Conservation (phyloP, 2,797 vertebrate species). For the Acanthurus tractus region DNA sequence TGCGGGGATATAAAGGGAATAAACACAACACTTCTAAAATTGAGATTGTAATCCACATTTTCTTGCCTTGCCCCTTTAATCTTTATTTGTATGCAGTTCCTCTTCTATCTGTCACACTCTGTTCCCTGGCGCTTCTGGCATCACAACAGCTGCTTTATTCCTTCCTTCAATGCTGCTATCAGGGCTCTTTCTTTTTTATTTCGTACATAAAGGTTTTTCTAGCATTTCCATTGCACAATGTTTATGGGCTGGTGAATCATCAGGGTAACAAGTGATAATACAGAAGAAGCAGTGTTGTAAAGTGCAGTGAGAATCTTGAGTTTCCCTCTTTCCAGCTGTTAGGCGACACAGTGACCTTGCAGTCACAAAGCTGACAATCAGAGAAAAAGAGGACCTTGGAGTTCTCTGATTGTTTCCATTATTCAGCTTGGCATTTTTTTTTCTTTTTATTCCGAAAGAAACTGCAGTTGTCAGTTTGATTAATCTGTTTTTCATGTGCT, state of each 20-base stretch:
- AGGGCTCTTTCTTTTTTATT: conserved; percentile 13
- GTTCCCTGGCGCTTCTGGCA: background rate
- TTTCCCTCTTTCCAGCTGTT: background rate
- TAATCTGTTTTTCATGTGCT: background rate
- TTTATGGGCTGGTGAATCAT: conserved; percentile 36
- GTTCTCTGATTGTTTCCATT: conserved; percentile 19
- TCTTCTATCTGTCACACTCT: conserved; percentile 13
- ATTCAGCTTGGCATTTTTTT: background rate
- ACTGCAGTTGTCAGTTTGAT: too few relatives aligned
- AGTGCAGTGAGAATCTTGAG: conserved; percentile 15
- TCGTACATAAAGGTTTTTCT: conserved; percentile 18
- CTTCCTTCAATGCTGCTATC: conserved; percentile 9
- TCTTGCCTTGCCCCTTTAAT: background rate
- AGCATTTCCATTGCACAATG: conserved; percentile 37
- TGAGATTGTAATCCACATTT: background rate
- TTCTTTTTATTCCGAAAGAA: background rate
- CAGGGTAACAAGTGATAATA: conserved; percentile 19
- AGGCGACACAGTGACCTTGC: conserved; percentile 2
- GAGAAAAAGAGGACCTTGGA: conserved; percentile 42
- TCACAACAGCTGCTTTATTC: conserved; percentile 20
- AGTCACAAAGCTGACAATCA: background rate
- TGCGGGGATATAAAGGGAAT: background rate
- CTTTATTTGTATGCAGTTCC: conserved; percentile 4
- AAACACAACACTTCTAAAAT: background rate
- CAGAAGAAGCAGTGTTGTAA: background rate